A percentile compares a stretch with the other conserved stretches of the same genome.
These are phyloP conservation scores for Metopia argyrocephala DNA, from an alignment of 2,888 invertebrate species.

Conservation along the genomic window DNA sequence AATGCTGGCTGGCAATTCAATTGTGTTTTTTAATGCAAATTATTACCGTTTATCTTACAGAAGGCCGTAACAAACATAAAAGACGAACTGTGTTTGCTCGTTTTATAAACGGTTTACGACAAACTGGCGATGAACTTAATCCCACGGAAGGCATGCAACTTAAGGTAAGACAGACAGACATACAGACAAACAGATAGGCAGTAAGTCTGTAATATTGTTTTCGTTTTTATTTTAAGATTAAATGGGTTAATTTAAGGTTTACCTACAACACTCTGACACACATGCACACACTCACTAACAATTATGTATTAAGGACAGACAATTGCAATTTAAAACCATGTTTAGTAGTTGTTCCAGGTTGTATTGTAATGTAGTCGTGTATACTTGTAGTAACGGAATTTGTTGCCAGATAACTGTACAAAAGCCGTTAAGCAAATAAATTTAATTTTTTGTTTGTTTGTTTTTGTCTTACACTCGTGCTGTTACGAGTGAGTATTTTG, in stretches of 20 bases:
- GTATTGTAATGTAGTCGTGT: not conserved
- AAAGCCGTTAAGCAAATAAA: conserved; percentile 35
- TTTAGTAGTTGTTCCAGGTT: not conserved
- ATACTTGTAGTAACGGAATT: not conserved
- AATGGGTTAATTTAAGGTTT: conserved; percentile 55
- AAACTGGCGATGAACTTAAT: conserved; percentile 77
- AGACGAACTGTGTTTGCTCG: conserved; percentile 78
- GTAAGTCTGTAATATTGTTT: not conserved
- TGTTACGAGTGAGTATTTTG: not conserved
- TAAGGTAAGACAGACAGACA: conserved; percentile 77
- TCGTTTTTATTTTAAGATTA: conserved; percentile 36
- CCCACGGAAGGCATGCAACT: conserved; percentile 78
- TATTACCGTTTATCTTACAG: conserved; percentile 67
- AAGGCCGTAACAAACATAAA: conserved; percentile 77
- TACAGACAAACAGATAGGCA: not conserved
- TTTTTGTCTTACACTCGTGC: conserved; percentile 23
- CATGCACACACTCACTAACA: not conserved
- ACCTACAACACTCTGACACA: conserved; percentile 13
- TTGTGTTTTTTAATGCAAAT: conserved; percentile 58
- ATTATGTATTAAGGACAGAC: not conserved
- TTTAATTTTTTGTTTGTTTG: conserved; percentile 43
- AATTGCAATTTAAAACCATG: not conserved
- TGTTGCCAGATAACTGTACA: not conserved
- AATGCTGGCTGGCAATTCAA: not conserved
- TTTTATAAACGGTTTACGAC: conserved; percentile 77